phyloP scores from a whole-genome alignment of 2,113 vertebrate species.

The Ploceus nigricollis region DNA sequence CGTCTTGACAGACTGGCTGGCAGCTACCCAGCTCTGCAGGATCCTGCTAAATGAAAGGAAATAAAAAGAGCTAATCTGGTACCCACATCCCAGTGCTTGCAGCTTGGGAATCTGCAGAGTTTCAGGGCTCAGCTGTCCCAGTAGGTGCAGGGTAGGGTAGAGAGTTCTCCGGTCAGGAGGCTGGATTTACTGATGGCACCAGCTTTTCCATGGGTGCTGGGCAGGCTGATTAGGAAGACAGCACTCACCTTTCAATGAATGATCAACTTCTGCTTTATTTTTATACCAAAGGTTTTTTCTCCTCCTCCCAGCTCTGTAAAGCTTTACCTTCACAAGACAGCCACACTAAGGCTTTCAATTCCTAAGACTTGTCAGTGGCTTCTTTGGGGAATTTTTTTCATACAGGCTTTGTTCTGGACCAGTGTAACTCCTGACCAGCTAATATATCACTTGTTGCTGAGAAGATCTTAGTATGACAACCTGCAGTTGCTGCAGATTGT shows the following conservation, averaged over 20 bases:
- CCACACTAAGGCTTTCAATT: not conserved
- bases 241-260: not conserved
- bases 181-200: not conserved
- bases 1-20: constrained; percentile 77
- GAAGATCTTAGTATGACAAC: not conserved
- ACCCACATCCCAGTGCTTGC: not conserved
- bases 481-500: not conserved
- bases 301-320: not conserved
- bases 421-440: not conserved
- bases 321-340: not conserved
- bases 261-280: constrained; percentile 8
- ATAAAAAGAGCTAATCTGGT: constrained; percentile 61
- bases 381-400: not conserved
- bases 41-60: constrained; percentile 68
- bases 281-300: not conserved
- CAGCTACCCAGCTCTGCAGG: constrained; percentile 73
- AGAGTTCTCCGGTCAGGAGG: not conserved
- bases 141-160: not conserved
- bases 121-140: not conserved
- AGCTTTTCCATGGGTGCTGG: not conserved
- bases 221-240: not conserved
- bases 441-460: not conserved
- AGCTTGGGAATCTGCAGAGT: constrained; percentile 26
- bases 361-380: not conserved
- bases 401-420: not conserved